Conservation (phyloP, 1,140 invertebrate species). For the Pseudomyrmex flavicornis region DNA sequence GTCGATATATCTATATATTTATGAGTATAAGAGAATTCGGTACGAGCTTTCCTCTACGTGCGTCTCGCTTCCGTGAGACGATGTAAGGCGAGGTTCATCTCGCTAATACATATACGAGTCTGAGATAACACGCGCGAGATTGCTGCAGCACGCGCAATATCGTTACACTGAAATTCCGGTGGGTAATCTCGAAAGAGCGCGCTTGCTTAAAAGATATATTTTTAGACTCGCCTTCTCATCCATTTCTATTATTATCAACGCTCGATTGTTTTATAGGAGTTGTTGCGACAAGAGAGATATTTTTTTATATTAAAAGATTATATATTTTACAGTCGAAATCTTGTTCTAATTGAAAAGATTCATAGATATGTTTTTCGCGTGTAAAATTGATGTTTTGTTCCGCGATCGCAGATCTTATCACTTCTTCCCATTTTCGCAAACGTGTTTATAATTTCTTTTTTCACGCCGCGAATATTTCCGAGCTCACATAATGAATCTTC, state of each 20-base stretch:
- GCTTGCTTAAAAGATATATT: conserved; percentile 35
- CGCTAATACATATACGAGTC: neutral
- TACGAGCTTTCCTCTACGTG: conserved; percentile 13
- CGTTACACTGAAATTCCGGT: conserved; percentile 41
- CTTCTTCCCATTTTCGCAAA: neutral
- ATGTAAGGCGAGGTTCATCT: conserved; percentile 19
- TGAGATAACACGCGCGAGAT: conserved; percentile 23
- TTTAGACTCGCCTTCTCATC: conserved; percentile 18
- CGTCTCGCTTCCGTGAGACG: neutral
- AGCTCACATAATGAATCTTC: conserved; percentile 34
- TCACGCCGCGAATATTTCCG: neutral
- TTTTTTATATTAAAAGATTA: too few species aligned
- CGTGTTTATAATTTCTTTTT: conserved; percentile 36
- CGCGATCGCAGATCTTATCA: neutral
- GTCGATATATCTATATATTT: conserved; percentile 21
- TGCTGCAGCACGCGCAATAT: conserved; percentile 37
- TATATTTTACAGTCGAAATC: too few species aligned
- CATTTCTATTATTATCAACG: neutral
- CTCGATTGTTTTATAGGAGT: neutral
- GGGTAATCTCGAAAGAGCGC: neutral
- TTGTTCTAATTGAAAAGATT: too few species aligned
- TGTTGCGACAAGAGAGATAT: neutral
- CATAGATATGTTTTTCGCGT: too few species aligned
- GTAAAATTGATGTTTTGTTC: conserved; percentile 6
- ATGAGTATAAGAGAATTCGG: conserved; percentile 43